phyloP scores from a whole-genome alignment of 1,140 invertebrate species.

The Lepeophtheirus salmonis region DNA sequence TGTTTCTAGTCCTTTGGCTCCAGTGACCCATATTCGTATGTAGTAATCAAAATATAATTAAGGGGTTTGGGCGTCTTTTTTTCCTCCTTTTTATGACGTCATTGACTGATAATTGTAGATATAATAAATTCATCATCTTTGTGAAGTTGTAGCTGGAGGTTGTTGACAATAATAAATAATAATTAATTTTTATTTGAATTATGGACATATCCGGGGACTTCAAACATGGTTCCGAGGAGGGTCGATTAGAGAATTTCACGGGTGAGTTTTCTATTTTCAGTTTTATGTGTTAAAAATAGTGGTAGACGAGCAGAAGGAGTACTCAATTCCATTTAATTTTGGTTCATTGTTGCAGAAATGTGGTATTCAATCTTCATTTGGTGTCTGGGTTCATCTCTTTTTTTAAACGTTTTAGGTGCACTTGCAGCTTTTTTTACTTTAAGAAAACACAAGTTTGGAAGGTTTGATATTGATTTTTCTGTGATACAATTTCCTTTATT shows the following conservation, averaged over 20 bases:
- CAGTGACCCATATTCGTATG: no score
- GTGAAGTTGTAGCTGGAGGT: no score
- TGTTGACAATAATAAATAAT: no score
- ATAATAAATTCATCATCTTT: no score
- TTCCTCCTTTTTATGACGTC: no score
- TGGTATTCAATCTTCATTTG: constrained; percentile 12
- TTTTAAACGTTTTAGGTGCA: constrained; percentile 8
- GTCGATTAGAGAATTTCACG: neutral
- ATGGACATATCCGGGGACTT: neutral
- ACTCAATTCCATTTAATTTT: neutral
- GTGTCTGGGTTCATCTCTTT: constrained; percentile 12
- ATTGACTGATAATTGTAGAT: no score
- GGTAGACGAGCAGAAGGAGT: no score
- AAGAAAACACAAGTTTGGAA: constrained; percentile 16
- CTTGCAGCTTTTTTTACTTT: constrained; percentile 10
- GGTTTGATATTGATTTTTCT: neutral
- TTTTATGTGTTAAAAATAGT: neutral
- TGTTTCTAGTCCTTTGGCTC: no score
- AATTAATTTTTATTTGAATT: neutral
- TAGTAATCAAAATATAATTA: no score
- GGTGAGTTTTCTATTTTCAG: neutral
- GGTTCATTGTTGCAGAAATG: neutral
- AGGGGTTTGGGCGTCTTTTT: no score
- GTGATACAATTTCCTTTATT: neutral
- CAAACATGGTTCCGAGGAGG: neutral